Conservation (phyloP, 2,797 vertebrate species). For the Cossypha niveicapilla region DNA sequence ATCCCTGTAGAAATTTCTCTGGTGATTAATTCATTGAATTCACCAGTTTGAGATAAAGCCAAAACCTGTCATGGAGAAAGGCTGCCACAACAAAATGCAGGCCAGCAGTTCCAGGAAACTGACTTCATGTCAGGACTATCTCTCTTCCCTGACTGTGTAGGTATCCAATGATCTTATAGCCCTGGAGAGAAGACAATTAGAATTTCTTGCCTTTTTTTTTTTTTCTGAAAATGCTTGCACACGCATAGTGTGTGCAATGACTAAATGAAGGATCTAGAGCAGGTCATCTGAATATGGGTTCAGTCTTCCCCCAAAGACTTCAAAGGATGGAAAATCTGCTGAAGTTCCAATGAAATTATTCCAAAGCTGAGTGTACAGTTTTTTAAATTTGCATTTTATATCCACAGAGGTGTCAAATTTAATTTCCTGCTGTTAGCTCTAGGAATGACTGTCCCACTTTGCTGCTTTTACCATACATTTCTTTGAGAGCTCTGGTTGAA, state of each 20-base stretch:
- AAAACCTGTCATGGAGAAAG: neutral
- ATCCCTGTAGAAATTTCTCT: neutral
- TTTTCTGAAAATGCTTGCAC: neutral
- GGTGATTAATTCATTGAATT: neutral
- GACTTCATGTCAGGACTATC: neutral
- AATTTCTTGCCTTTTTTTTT: neutral
- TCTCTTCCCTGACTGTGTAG: neutral
- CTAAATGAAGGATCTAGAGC: neutral
- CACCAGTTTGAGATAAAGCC: neutral
- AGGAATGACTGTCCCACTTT: neutral
- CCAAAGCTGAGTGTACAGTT: neutral
- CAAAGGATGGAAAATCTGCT: neutral
- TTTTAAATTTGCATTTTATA: neutral
- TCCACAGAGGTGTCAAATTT: constrained; percentile 5
- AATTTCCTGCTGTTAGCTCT: neutral
- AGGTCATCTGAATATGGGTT: neutral
- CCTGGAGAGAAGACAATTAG: neutral
- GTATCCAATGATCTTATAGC: neutral
- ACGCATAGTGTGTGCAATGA: neutral
- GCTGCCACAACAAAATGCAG: neutral
- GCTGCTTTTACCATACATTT: neutral
- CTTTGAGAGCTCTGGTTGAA: neutral
- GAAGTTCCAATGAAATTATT: neutral
- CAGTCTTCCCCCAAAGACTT: neutral
- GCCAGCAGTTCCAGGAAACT: neutral